Evolutionary conservation across 2,888 invertebrate species (phyloP), one percentile per base, ranked within the genome.

Genomic region (Tineola bisselliella): DNA sequence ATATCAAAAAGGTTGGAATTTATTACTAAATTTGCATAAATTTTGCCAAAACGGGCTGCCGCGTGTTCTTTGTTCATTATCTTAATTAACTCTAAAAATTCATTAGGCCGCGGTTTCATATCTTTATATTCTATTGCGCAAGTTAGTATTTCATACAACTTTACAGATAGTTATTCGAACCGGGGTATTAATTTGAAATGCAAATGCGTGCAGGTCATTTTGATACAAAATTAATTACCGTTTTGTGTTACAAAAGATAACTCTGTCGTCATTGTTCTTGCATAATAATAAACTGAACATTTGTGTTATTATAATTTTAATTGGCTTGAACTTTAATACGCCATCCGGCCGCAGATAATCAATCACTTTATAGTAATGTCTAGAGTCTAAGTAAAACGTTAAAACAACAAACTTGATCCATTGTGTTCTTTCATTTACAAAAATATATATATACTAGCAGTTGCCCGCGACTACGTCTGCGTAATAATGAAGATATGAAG

Each of bases 21-120:
- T 48, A 48, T 48, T 48, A 48, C 15, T 17, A n/a, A 48, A 48
- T 48, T 17, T 48, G 15, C 48, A 48, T 48, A 48, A 48, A 48
- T 48, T 48, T 48, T 15, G 15, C 8, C 15, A 48, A 48, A 48
- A 48, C 48, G n/a, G 15, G 48, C 48, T 8, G n/a, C 48, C 48
- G 10, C 15, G 6, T 10, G 4, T n/a, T 15, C 48, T 15, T 15
- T 48, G 48, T 48, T 48, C 15, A 48, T 6, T 38, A 3, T 15
- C 17, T 48, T 15, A 13, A 17, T 48, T 48, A 48, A 8, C 10
- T n/a, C 5, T n/a, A 13, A 17, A 3, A 48, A 48, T 48, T 48
- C 10, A 15, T 15, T 15, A 5, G 4, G 10, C 2, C 48, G 8
- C 48, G 48, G 48, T 48, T n/a, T 15, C n/a, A 48, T 15, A 48